phyloP scores from a whole-genome alignment of 2,113 vertebrate genomes.

The Artemisiospiza belli region DNA sequence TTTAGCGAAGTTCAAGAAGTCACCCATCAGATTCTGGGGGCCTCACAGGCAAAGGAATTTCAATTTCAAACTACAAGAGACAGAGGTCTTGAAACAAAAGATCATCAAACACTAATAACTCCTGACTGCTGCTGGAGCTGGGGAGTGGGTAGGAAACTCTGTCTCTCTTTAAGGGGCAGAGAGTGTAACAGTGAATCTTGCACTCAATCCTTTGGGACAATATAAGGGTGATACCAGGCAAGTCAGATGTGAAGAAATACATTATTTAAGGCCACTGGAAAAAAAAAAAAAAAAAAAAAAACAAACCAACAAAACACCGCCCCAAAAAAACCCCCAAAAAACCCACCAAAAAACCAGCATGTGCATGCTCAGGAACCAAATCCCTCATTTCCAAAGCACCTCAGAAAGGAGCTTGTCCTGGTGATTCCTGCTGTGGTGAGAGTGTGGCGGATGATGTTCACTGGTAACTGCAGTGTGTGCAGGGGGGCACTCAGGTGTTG shows the following conservation, averaged over 20 bases:
- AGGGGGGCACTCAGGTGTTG: background rate
- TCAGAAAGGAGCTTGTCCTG: background rate
- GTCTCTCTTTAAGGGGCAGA: background rate
- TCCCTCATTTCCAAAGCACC: background rate
- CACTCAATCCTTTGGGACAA: background rate
- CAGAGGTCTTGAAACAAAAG: slow-evolving; percentile 73
- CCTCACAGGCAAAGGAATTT: slow-evolving; percentile 72
- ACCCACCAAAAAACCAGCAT: too few species aligned
- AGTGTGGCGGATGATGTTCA: fast-evolving
- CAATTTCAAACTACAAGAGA: slow-evolving; percentile 77
- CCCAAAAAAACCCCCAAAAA: background rate
- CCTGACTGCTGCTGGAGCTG: slow-evolving; percentile 36
- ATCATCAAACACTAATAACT: slow-evolving; percentile 73
- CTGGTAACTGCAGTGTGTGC: background rate
- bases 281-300: background rate
- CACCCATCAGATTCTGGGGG: slow-evolving; percentile 59
- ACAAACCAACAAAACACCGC: background rate
- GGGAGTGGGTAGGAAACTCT: slow-evolving; percentile 1
- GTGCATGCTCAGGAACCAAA: background rate
- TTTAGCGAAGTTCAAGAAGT: slow-evolving; percentile 73
- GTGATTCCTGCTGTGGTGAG: background rate
- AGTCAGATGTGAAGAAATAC: background rate
- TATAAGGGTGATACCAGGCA: background rate
- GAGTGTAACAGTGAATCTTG: background rate
- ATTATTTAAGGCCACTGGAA: background rate